phyloP scores from a whole-genome alignment of 2,888 invertebrate species.

The Diachrysia chrysitis region DNA sequence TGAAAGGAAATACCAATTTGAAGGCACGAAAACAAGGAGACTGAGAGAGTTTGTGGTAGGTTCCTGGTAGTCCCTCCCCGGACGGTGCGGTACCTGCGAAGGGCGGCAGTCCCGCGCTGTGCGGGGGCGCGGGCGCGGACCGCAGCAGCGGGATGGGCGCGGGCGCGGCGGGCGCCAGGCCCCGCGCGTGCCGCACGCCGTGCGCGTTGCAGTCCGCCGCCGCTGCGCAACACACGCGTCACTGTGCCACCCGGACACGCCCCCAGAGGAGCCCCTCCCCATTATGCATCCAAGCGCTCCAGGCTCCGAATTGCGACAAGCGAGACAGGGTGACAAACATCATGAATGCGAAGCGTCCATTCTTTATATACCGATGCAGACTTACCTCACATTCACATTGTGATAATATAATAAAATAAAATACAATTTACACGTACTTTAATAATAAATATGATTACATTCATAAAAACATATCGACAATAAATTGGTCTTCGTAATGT shows the following conservation, averaged over 20 bases:
- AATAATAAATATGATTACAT: constrained; percentile 46
- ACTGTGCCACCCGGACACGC: constrained; percentile 76
- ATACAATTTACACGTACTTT: constrained; percentile 60
- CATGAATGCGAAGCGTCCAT: constrained; percentile 67
- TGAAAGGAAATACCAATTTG: not conserved
- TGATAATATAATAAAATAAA: constrained; percentile 45
- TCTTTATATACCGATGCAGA: constrained; percentile 51
- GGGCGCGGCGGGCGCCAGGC: constrained; percentile 95
- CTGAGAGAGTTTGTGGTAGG: not conserved
- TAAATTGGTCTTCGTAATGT: constrained; percentile 47
- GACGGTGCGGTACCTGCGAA: constrained; percentile 81
- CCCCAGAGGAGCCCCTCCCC: too few species aligned
- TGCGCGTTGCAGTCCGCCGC: constrained; percentile 92
- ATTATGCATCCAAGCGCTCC: constrained; percentile 50
- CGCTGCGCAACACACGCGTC: constrained; percentile 73
- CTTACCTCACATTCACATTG: constrained; percentile 65
- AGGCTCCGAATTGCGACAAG: constrained; percentile 66
- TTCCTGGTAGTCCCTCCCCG: not conserved
- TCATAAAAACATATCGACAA: constrained; percentile 42
- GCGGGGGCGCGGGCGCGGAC: constrained; percentile 82
- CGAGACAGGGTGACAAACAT: constrained; percentile 80
- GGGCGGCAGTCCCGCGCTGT: constrained; percentile 66
- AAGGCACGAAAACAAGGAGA: not conserved
- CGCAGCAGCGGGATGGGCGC: constrained; percentile 96
- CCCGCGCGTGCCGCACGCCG: constrained; percentile 95